Evolutionary conservation across 2,113 vertebrate species (phyloP).

Genomic region (Meriones unguiculatus): DNA sequence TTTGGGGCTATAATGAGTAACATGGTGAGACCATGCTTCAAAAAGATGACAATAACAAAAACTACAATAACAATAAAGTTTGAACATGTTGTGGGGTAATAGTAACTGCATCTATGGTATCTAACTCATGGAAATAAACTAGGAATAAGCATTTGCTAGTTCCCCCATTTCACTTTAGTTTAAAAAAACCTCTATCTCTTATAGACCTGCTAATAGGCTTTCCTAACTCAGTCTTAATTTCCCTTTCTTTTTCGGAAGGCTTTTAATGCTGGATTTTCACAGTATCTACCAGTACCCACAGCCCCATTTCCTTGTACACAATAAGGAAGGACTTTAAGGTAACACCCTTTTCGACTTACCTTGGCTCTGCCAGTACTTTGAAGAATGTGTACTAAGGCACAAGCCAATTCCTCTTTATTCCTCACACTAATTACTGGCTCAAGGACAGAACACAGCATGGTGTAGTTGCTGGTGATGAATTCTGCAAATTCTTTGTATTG

Average conservation of each 20-base stretch:
- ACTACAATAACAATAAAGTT: background rate
- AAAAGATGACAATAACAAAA: background rate
- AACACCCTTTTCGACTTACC: conserved; percentile 85
- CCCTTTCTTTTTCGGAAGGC: background rate
- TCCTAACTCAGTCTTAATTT: background rate
- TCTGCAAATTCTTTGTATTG: conserved; percentile 99
- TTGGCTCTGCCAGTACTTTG: conserved; percentile 97
- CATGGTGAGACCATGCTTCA: background rate
- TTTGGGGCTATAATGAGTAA: background rate
- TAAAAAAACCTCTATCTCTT: conserved; percentile 17
- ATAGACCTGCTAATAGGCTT: background rate
- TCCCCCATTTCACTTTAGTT: conserved; percentile 26
- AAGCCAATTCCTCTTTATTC: conserved; percentile 98
- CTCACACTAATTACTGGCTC: conserved; percentile 97
- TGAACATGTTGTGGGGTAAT: background rate
- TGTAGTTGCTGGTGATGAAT: conserved; percentile 96
- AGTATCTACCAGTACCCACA: background rate
- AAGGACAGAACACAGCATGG: conserved; percentile 95
- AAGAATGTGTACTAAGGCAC: conserved; percentile 97
- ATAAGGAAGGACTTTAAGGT: background rate
- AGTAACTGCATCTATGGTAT: background rate
- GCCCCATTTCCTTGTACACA: background rate
- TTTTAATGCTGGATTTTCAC: conserved; percentile 3
- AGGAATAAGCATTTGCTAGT: conserved; percentile 17
- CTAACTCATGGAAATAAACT: conserved; percentile 1